Evolutionary conservation across 2,888 invertebrate genomes (phyloP), one percentile per base, ranked within the genome.

Genomic region (Aphodius granarius): DNA sequence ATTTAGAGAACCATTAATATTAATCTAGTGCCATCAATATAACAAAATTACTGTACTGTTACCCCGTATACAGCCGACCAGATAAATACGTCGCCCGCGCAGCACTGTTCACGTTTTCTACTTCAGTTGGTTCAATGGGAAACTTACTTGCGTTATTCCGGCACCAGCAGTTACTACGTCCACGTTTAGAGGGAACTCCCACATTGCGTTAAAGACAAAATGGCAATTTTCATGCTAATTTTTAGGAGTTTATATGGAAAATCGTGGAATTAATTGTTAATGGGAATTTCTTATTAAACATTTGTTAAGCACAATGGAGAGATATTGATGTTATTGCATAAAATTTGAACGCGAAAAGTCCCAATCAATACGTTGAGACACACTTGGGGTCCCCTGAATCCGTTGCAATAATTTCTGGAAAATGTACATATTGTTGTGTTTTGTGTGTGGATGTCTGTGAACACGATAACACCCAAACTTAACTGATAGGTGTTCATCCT

Each of bases 1-100:
- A 85, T 86, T 86, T 85, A 82, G 84, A 82, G 83, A 83, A 85
- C 85, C 86, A 85, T 86, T 86, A 86, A 86, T 86, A 85, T 85
- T 85, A 85, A 86, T 86, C 85, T 85, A 85, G 85, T 85, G 84
- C 85, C 86, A 86, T 86, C 85, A 85, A 86, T 86, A 86, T 85
- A 84, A 84, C 85, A 83, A 85, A 85, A 86, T 85, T 86, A 84
- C 84, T 84, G 78, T 79, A 80, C 76, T 78, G 81, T 78, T 81
- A 79, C 81, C 80, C 81, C 78, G 78, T 76, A 74, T 78, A 65
- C 72, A 81, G 77, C 77, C 75, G 78, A 68, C 76, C 80, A 76
- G 73, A 63, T 17, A 19, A 22, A 23, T 9, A 22, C 17, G 73
- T 19, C 73, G 43, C 43, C 43, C 43, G 9, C 43, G 6, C 16